These are phyloP conservation scores for Phaethon lepturus DNA, from an alignment of 2,113 vertebrate genomes.

Conservation along the genomic window DNA sequence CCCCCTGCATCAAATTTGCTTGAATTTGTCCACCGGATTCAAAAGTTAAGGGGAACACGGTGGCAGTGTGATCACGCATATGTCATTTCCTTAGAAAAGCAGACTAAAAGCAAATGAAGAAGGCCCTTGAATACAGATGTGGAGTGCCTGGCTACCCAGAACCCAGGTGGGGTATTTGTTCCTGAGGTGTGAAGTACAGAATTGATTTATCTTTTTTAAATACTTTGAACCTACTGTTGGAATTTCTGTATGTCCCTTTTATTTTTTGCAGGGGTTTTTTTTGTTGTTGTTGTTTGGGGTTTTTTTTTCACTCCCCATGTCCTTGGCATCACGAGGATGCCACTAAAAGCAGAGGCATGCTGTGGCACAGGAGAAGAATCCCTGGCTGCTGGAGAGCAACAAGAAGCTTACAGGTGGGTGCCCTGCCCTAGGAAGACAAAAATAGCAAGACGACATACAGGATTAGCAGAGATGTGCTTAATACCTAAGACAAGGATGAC, in stretches of 20 bases:
- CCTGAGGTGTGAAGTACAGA: background rate
- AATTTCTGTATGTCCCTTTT: background rate
- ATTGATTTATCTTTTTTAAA: background rate
- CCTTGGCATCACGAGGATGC: background rate
- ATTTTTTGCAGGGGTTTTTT: background rate
- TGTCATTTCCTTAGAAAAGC: background rate
- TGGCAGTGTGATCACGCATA: background rate
- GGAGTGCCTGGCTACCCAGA: background rate
- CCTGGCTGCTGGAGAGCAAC: background rate
- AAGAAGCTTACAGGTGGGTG: constrained; percentile 23
- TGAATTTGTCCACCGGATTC: background rate
- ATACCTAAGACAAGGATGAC: background rate
- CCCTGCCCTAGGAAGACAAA: background rate
- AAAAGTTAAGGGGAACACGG: background rate
- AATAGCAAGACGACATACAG: constrained; percentile 21
- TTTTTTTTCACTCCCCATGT: background rate
- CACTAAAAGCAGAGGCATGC: background rate
- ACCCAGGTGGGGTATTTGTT: background rate
- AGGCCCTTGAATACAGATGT: background rate
- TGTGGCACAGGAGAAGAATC: background rate
- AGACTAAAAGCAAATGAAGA: background rate
- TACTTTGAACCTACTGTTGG: background rate
- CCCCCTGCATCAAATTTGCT: background rate
- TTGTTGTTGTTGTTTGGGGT: background rate
- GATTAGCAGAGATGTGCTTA: constrained; percentile 28